A percentile compares a stretch with the other conserved stretches of the same genome.
Conservation (phyloP, 2,113 vertebrate genomes). For the Piprites chloris region DNA sequence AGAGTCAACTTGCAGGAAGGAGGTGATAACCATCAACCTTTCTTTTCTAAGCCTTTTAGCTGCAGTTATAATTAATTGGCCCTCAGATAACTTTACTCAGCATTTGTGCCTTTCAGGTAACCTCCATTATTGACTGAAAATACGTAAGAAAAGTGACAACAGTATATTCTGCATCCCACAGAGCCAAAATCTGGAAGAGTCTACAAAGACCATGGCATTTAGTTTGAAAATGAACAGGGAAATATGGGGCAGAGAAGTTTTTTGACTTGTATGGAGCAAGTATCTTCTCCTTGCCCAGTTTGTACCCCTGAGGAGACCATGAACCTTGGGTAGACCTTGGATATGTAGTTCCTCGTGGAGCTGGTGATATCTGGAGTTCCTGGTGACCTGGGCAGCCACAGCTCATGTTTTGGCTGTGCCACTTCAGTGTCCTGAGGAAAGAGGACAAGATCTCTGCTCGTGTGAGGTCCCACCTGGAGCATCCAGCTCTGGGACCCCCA, state of each 20-base stretch:
- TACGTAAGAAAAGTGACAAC: neutral
- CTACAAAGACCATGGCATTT: neutral
- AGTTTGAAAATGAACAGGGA: neutral
- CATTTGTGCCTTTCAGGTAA: neutral
- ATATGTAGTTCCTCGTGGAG: fast-evolving
- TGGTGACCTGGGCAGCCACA: neutral
- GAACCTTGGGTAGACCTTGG: neutral
- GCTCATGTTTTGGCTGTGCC: neutral
- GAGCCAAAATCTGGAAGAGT: neutral
- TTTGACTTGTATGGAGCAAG: fast-evolving
- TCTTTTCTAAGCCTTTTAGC: neutral
- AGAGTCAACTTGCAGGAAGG: neutral
- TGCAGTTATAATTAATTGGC: neutral
- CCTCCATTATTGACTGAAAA: neutral
- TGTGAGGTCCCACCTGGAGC: neutral
- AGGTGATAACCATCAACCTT: neutral
- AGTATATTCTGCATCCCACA: neutral
- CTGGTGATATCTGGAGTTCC: neutral
- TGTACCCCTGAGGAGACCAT: fast-evolving
- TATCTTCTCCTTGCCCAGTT: neutral
- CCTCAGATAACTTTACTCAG: neutral
- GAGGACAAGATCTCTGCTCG: neutral
- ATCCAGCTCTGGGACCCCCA: neutral
- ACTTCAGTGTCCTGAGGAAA: neutral
- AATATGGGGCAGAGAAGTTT: neutral